phyloP scores from a whole-genome alignment of 2,113 vertebrate genomes.

The Brachirus orientalis region DNA sequence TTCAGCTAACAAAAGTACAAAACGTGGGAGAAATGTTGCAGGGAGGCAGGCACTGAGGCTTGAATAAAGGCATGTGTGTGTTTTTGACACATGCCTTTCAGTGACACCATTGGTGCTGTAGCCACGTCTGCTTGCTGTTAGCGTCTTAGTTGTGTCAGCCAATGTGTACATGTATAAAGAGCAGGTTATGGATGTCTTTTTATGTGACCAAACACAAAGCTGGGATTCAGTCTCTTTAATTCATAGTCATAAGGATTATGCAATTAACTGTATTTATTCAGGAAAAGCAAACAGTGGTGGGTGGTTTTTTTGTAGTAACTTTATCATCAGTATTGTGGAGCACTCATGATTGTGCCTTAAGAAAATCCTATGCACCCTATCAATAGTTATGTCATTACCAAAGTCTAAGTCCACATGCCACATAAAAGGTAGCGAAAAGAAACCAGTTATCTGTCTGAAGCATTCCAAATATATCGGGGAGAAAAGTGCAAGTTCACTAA shows the following conservation, averaged over 20 bases:
- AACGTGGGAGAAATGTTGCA: constrained; percentile 21
- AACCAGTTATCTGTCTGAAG: constrained; percentile 42
- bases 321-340: constrained; percentile 68
- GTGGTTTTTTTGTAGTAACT: constrained; percentile 37
- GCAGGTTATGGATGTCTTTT: constrained; percentile 21
- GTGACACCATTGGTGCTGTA: constrained; percentile 44
- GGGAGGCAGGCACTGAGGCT: constrained; percentile 27
- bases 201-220: constrained; percentile 49
- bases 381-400: constrained; percentile 67
- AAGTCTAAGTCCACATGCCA: constrained; percentile 61
- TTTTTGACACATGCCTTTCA: constrained; percentile 17
- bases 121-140: constrained; percentile 17
- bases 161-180: neutral
- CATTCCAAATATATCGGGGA: constrained; percentile 69
- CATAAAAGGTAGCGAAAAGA: constrained; percentile 74
- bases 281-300: constrained; percentile 46
- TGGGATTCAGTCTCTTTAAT: constrained; percentile 67
- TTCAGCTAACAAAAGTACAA: constrained; percentile 33
- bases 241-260: constrained; percentile 44
- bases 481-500: constrained; percentile 31
- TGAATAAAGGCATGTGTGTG: neutral
- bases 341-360: constrained; percentile 48
- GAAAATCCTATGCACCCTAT: constrained; percentile 58
- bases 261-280: constrained; percentile 67
- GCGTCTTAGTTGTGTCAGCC: constrained; percentile 1